Evolutionary conservation across 2,113 vertebrate genomes (phyloP).

Genomic region (Phasianus colchicus): DNA sequence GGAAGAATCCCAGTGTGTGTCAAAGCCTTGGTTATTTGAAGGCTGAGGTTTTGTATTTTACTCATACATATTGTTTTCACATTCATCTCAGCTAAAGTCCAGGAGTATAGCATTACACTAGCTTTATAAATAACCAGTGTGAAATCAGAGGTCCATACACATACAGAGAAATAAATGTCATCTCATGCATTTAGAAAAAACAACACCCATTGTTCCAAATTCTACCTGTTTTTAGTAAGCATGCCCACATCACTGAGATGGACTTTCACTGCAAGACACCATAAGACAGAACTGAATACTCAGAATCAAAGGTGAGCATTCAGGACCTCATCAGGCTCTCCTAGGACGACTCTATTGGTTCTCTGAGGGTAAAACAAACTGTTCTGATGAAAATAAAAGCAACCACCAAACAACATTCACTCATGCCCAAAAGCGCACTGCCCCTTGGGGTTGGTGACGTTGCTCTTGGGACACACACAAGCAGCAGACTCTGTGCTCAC

Average conservation of each 20-base stretch:
- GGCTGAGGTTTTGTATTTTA: not conserved
- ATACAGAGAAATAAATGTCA: not conserved
- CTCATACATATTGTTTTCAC: not conserved
- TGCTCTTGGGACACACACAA: not conserved
- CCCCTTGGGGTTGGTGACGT: not conserved
- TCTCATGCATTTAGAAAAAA: not conserved
- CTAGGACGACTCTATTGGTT: accelerated
- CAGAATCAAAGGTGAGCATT: not conserved
- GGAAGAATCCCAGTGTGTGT: not conserved
- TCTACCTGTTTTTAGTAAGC: not conserved
- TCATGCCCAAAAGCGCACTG: too few relatives aligned
- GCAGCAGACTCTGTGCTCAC: not conserved
- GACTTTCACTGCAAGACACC: not conserved
- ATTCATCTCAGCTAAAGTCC: not conserved
- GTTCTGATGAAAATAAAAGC: not conserved
- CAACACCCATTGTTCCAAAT: not conserved
- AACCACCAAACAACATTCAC: not conserved
- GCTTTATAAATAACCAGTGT: not conserved
- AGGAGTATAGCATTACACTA: not conserved
- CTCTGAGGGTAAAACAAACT: not conserved
- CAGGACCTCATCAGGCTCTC: not conserved
- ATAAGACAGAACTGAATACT: not conserved
- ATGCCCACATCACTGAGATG: not conserved
- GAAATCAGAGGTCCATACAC: not conserved
- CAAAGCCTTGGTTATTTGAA: not conserved